phyloP scores from a whole-genome alignment of 1,140 invertebrate species.

The Zelostemma sp. region DNA sequence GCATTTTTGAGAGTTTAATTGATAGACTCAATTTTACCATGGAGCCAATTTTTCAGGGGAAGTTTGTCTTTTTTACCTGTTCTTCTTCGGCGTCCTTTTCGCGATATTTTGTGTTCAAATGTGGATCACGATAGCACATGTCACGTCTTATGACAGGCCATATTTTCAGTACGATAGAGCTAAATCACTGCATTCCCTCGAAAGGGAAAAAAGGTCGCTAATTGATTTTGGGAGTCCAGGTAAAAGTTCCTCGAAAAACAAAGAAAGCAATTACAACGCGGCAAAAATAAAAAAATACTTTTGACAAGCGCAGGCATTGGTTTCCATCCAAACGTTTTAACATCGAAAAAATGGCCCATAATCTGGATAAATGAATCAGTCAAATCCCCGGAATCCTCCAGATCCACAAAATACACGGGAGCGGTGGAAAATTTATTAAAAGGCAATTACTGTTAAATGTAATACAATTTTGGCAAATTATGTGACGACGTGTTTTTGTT shows the following conservation, averaged over 20 bases:
- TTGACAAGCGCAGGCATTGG: conserved; percentile 55
- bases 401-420: conserved; percentile 31
- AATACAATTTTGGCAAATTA: neutral
- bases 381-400: neutral
- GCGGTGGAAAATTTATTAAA: conserved; percentile 37
- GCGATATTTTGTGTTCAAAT: conserved; percentile 76
- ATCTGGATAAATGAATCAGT: conserved; percentile 43
- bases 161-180: conserved; percentile 18
- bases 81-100: conserved; percentile 85
- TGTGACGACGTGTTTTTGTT: neutral
- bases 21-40: too few species aligned
- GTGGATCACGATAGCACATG: conserved; percentile 51
- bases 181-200: neutral
- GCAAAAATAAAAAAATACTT: too few species aligned
- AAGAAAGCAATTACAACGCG: neutral
- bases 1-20: too few species aligned
- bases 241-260: conserved; percentile 28
- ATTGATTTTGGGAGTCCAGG: conserved; percentile 38
- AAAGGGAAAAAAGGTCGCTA: neutral
- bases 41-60: conserved; percentile 72
- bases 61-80: conserved; percentile 83
- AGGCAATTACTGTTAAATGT: too few species aligned
- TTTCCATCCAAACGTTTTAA: conserved; percentile 45
- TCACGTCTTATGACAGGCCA: conserved; percentile 42
- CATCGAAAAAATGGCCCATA: conserved; percentile 32